These are phyloP conservation scores for Cyprinodon variegatus DNA, from an alignment of 2,113 vertebrate genomes.

Conservation along the genomic window DNA sequence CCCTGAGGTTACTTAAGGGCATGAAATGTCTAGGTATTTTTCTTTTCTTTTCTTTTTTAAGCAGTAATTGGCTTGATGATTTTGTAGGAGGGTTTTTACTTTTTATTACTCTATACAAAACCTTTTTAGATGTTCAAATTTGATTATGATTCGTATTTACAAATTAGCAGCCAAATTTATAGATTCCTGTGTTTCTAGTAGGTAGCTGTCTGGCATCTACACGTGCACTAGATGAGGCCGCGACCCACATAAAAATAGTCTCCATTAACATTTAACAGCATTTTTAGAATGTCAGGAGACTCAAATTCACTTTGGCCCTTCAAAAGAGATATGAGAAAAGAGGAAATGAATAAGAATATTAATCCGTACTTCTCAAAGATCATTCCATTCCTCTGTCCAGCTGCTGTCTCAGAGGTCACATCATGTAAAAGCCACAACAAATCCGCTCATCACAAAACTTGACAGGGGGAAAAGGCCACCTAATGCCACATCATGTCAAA, in stretches of 20 bases:
- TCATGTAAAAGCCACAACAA: constrained; percentile 63
- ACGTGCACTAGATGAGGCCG: constrained; percentile 40
- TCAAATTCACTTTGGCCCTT: constrained; percentile 63
- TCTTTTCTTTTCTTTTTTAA: not conserved
- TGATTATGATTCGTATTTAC: not conserved
- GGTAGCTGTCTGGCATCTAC: constrained; percentile 9
- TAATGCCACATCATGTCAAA: constrained; percentile 28
- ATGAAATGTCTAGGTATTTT: not conserved
- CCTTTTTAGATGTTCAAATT: not conserved
- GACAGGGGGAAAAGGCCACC: constrained; percentile 56
- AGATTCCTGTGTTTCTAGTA: constrained; percentile 10
- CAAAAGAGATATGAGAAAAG: constrained; percentile 48
- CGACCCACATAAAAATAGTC: constrained; percentile 76
- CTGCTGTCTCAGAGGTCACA: constrained; percentile 62
- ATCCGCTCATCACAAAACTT: constrained; percentile 62
- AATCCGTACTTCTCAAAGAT: constrained; percentile 68
- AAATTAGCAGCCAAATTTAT: not conserved
- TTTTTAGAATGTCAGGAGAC: constrained; percentile 75
- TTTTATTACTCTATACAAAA: not conserved
- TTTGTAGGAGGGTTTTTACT: not conserved
- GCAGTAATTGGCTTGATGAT: not conserved
- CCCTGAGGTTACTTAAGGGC: not conserved
- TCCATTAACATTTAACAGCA: constrained; percentile 79
- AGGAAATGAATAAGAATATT: constrained; percentile 71
- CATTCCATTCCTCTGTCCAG: constrained; percentile 46